Conservation (phyloP, 1,140 invertebrate species). For the Neodiprion virginianus region DNA sequence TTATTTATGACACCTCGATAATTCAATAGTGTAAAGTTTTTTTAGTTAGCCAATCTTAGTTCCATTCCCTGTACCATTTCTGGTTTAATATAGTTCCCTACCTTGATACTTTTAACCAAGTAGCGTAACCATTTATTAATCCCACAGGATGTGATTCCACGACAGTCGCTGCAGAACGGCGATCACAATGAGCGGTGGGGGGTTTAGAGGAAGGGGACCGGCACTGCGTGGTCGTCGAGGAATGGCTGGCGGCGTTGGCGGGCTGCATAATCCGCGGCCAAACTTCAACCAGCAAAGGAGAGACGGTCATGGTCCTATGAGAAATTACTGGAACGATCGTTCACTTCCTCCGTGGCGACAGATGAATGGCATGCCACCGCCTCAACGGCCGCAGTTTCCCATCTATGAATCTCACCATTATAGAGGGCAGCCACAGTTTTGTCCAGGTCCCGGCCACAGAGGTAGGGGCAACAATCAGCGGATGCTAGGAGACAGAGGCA, state of each 20-base stretch:
- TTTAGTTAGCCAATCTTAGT: too few species aligned
- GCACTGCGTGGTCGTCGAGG: conserved; percentile 35
- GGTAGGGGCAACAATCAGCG: neutral
- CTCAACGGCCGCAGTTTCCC: neutral
- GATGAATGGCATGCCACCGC: conserved; percentile 3
- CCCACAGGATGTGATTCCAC: conserved; percentile 1
- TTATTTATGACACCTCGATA: too few species aligned
- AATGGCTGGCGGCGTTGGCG: conserved; percentile 16
- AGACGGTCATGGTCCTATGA: neutral
- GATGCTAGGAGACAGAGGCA: neutral
- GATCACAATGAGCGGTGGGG: conserved; percentile 44
- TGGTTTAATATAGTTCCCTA: too few species aligned
- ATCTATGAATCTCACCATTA: conserved; percentile 10
- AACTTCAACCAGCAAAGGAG: conserved; percentile 24
- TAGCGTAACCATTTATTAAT: too few species aligned
- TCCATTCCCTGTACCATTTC: too few species aligned
- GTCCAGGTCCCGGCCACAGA: neutral
- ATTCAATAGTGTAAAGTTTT: too few species aligned
- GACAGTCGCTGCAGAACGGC: neutral
- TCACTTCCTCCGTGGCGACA: conserved; percentile 23
- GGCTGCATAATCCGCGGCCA: conserved; percentile 25
- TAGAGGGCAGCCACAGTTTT: conserved; percentile 12
- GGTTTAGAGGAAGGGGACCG: conserved; percentile 42
- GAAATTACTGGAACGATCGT: neutral
- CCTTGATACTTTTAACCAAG: too few species aligned